phyloP scores from a whole-genome alignment of 2,888 invertebrate species.

The Endotricha flammealis region DNA sequence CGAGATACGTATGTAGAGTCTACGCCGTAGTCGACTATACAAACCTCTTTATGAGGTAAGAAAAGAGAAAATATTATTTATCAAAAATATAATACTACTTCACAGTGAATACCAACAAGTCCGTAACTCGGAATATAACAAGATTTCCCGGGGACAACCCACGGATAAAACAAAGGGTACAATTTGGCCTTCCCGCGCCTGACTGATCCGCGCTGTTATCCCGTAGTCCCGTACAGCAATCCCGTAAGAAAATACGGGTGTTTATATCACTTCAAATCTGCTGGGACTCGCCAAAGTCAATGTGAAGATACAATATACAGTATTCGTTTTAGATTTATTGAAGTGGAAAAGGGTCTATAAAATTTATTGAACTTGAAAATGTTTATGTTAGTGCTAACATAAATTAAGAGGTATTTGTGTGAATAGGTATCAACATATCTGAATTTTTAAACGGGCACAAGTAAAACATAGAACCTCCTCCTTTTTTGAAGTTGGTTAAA shows the following conservation, averaged over 20 bases:
- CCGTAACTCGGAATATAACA: constrained; percentile 43
- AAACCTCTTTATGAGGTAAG: not conserved
- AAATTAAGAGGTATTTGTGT: too few relatives aligned
- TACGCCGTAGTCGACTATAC: too few relatives aligned
- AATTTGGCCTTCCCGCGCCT: constrained; percentile 49
- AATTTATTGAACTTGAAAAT: too few relatives aligned
- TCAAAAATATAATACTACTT: not conserved
- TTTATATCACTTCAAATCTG: constrained; percentile 50
- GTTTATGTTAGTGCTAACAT: too few relatives aligned
- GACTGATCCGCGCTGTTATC: constrained; percentile 53
- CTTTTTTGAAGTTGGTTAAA: too few relatives aligned
- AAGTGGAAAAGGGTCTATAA: too few relatives aligned
- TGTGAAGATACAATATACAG: constrained; percentile 13
- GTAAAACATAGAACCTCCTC: too few relatives aligned
- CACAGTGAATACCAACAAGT: constrained; percentile 41
- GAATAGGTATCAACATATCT: too few relatives aligned
- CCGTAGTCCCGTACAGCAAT: constrained; percentile 36
- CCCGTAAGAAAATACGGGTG: constrained; percentile 43
- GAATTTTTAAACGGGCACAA: too few relatives aligned
- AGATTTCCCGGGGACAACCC: constrained; percentile 43
- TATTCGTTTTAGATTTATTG: constrained; percentile 40
- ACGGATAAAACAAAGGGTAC: constrained; percentile 53
- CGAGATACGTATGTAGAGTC: too few relatives aligned
- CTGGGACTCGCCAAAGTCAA: constrained; percentile 36
- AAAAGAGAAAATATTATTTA: not conserved